These are phyloP conservation scores for Cepphus grylle DNA, from an alignment of 2,113 vertebrate genomes.

Conservation along the genomic window DNA sequence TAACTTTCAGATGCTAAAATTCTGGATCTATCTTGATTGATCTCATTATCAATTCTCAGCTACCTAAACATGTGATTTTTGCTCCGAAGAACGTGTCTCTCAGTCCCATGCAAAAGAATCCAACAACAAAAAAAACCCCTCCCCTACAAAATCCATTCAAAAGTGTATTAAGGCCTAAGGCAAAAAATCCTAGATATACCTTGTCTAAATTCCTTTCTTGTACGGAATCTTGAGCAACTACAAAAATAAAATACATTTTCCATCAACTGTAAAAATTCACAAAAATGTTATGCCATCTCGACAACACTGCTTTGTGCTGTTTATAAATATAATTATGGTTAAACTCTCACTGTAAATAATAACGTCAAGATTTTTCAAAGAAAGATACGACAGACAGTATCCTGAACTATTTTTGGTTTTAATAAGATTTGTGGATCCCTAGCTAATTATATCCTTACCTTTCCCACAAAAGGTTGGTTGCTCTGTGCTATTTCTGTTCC, in stretches of 20 bases:
- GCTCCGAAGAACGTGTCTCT: not conserved
- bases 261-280: not conserved
- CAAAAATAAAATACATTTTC: not conserved
- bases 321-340: not conserved
- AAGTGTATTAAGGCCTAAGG: not conserved
- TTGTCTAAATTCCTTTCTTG: not conserved
- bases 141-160: not conserved
- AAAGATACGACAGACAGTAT: not conserved
- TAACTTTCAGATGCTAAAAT: not conserved
- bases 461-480: not conserved
- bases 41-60: not conserved
- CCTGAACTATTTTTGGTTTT: not conserved
- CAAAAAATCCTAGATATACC: not conserved
- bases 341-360: not conserved
- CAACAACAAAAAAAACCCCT: not conserved
- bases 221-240: not conserved
- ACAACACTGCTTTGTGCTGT: not conserved
- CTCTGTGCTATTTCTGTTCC: not conserved
- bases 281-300: not conserved
- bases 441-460: conserved; percentile 4
- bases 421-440: not conserved
- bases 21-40: not conserved
- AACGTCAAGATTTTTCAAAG: not conserved
- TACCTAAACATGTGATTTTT: not conserved
- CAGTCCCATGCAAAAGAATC: not conserved